Conservation (phyloP, 2,113 vertebrate genomes). For the Lepisosteus osseus region DNA sequence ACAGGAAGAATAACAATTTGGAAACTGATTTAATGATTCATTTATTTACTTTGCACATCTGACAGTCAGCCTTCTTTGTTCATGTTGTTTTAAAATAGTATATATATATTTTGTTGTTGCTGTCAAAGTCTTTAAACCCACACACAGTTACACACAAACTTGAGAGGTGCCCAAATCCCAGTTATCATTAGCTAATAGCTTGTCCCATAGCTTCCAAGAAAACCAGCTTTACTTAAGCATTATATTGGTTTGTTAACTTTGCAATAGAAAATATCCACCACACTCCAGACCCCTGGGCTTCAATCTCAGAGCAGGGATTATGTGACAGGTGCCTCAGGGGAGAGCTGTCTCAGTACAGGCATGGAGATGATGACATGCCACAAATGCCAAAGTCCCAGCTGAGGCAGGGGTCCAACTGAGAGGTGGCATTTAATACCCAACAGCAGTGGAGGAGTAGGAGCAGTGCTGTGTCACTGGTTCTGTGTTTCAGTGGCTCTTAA, state of each 20-base stretch:
- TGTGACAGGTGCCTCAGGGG: neutral
- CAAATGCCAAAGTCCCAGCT: slow-evolving; percentile 2
- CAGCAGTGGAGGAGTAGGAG: neutral
- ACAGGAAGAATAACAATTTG: no score
- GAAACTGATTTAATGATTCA: no score
- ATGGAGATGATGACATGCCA: neutral
- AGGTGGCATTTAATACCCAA: neutral
- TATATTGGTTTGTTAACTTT: neutral
- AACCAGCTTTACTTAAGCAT: neutral
- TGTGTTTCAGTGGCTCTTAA: neutral
- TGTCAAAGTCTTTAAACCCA: no score
- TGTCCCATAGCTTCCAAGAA: no score
- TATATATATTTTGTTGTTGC: no score
- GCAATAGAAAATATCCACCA: neutral
- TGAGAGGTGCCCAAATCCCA: no score
- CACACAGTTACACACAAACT: no score
- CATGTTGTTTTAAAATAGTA: no score
- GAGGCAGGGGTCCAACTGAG: neutral
- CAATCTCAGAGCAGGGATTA: neutral
- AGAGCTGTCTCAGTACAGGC: no score
- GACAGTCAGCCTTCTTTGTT: no score
- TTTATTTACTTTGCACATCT: no score
- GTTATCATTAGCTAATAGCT: no score
- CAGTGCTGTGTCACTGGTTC: neutral
- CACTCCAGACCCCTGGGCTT: neutral